Conservation (phyloP, 2,888 invertebrate species). For the Chymomyza amoena region DNA sequence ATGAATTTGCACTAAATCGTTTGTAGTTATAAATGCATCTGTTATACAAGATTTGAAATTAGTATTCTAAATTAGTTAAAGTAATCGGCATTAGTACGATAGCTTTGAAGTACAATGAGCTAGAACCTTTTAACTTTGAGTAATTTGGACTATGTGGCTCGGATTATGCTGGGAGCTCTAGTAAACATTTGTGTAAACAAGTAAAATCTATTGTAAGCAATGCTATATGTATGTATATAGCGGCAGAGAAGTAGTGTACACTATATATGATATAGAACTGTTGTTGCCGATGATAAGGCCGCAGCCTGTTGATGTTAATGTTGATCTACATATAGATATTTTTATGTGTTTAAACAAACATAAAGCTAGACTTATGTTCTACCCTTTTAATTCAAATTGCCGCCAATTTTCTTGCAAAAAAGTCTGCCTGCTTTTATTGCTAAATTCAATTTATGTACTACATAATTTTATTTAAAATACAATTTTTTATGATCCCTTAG, state of each 20-base stretch:
- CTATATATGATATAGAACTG: not conserved
- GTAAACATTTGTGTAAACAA: not conserved
- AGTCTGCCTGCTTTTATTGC: constrained; percentile 6
- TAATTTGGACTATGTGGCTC: not conserved
- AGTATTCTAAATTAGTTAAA: too few species aligned
- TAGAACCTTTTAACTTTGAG: too few species aligned
- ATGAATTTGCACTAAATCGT: not conserved
- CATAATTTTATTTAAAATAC: not conserved
- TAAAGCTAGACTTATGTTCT: not conserved
- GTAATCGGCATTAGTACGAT: too few species aligned
- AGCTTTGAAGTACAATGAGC: too few species aligned
- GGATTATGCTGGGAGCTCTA: not conserved
- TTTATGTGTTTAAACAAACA: not conserved
- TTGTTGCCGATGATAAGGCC: not conserved
- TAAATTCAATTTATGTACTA: not conserved
- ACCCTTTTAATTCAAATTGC: constrained; percentile 40
- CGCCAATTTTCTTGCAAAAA: constrained; percentile 64
- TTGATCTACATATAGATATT: not conserved
- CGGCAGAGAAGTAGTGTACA: not conserved
- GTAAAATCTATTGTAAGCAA: not conserved
- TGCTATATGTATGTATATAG: not conserved
- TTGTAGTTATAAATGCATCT: too few species aligned
- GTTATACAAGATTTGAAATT: too few species aligned
- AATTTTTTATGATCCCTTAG: constrained; percentile 51
- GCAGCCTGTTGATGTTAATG: not conserved